Percentiles rank a stretch among this genome's conserved stretches.
Evolutionary conservation across 2,113 vertebrate genomes (phyloP).

Genomic region (Empidonax alnorum): DNA sequence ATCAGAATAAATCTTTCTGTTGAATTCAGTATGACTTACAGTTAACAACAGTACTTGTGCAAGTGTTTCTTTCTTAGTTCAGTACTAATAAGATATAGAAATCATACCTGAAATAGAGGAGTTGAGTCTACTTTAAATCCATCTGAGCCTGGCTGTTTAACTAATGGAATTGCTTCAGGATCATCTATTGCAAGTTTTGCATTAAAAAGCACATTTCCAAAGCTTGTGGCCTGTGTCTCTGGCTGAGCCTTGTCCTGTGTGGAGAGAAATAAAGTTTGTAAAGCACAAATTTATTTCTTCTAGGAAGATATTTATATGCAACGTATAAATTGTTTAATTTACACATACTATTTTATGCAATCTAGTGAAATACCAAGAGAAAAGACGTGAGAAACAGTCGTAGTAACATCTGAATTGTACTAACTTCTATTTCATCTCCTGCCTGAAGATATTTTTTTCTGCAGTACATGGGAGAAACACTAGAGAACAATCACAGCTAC

Average conservation of each 20-base stretch:
- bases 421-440: background rate
- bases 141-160: slow-evolving; percentile 91
- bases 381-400: background rate
- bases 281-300: background rate
- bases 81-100: background rate
- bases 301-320: background rate
- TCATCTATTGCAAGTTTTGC: slow-evolving; percentile 89
- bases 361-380: background rate
- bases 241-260: slow-evolving; percentile 92
- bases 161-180: slow-evolving; percentile 83
- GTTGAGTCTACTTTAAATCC: slow-evolving; percentile 91
- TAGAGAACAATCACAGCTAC: background rate
- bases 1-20: background rate
- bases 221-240: slow-evolving; percentile 86
- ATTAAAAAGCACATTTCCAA: slow-evolving; percentile 87
- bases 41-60: background rate
- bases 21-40: background rate
- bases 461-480: background rate
- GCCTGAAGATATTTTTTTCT: background rate
- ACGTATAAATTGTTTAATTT: background rate
- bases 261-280: background rate
- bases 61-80: background rate
- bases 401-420: background rate
- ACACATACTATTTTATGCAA: background rate
- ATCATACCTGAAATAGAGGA: slow-evolving; percentile 89